Base-by-base conservation (phyloP, 2,888 invertebrate species). In the Mythimna lalbum region DNA sequence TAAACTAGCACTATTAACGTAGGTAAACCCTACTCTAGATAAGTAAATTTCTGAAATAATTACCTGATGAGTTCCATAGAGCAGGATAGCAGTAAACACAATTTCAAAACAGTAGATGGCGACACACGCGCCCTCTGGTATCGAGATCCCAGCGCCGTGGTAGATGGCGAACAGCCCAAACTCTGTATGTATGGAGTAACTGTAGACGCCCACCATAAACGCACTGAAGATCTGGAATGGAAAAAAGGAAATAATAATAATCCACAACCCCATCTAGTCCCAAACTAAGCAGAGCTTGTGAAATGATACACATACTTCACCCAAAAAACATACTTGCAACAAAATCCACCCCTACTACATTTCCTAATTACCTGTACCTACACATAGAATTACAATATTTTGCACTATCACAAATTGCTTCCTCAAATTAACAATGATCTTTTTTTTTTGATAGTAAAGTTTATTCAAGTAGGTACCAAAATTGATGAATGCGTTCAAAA, bases 11-110 rank as follows among this genome's bases (percentile, higher is more conserved):
- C 21, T 50, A 12, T 21, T 50, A 21, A 21, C 10, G 10, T 21
- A 21, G 50, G 10, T 50, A 50, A 21, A 21, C 21, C 1, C 2
- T 21, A 3, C 21, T 17, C 17, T n/a, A 47, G n/a, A 1, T n/a
- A 33, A 39, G 10, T 17, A 21, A 36, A 14, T 6, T 43, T 4
- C 14, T 39, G 43, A 50, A 56, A 3, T 49, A 63, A 1, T 53
- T 81, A 95, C 95, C 91, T 70, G 89, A 84, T 94, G 94, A 7
- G 92, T 88, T 23, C 94, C 95, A 69, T 92, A 93, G 0, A 95
- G 82, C 4, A 95, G 85, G 0, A 89, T 9, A 0, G 76, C 84
- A 47, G 83, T 89, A 69, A 94, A 92, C 2, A 94, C 12, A 0
- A 93, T 59, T 61, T 94, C 94, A 0, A 91, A 10, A 62, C 90